Evolutionary conservation across 1,140 invertebrate species (phyloP), one percentile per base, ranked within the genome.

Genomic region (Ptiloglossa arizonensis): DNA sequence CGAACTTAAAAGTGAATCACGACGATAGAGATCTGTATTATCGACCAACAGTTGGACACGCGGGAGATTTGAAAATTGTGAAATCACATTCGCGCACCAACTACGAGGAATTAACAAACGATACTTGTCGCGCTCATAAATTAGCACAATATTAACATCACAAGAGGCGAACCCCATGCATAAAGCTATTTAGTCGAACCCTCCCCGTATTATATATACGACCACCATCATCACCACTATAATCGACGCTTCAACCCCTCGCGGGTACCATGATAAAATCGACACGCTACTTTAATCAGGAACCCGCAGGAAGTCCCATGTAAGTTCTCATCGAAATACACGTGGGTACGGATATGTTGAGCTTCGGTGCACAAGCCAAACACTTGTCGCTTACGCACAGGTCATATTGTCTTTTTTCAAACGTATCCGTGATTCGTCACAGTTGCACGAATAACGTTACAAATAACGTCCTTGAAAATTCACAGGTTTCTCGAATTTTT

Each of bases 301-400:
- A 81, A 82, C 89, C 88, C 87, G 90, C 91, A 91, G 91, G 89
- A 91, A 90, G 86, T 84, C 74, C 79, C 81, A 87, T 89, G 88
- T 89, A 91, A 90, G 89, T 91, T 90, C 87, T 86, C 81, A 64
- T 85, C 67, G 74, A 81, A 87, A 87, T 81, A 82, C 87, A 79
- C 83, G 67, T 85, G 84, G 79, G 84, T 85, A 85, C 64, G 83
- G 69, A 83, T 67, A 79, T 46, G 81, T 83, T 38, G 71, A 83
- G 81, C 63, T 77, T 81, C 78, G 38, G 64, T 85, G 73, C 78
- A 80, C 78, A 83, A 60, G 57, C 78, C 52, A 63, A n/a, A 56
- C 78, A 85, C 82, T 85, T 85, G 82, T 85, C 82, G 78, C 75
- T 56, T 41, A 66, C 66, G 64, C 52, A 38, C 50, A 79, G 50